Evolutionary conservation across 2,113 vertebrate genomes (phyloP).

Genomic region (Python bivittatus): DNA sequence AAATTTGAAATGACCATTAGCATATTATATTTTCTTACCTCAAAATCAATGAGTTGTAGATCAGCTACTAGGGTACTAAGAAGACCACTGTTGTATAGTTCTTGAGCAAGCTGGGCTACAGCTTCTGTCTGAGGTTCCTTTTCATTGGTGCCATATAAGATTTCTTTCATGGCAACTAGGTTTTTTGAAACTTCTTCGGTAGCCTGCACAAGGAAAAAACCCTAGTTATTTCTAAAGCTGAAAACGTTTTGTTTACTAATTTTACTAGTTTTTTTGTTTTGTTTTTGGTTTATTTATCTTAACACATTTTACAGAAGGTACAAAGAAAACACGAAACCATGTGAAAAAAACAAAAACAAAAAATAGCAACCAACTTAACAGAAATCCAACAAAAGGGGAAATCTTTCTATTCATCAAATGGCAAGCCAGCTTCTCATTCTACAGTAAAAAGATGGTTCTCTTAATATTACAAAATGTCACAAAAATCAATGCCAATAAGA

Average conservation of each 20-base stretch:
- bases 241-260: background rate
- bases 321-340: background rate
- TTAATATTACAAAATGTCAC: background rate
- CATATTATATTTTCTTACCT: conserved; percentile 74
- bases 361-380: background rate
- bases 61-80: conserved; percentile 89
- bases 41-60: conserved; percentile 93
- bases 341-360: background rate
- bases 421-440: background rate
- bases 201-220: conserved; percentile 74
- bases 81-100: conserved; percentile 93
- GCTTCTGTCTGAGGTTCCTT: conserved; percentile 93
- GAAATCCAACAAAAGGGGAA: background rate
- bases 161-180: conserved; percentile 94
- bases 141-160: conserved; percentile 92
- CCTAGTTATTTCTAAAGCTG: conserved; percentile 28
- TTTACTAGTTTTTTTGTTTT: background rate
- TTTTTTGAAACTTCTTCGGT: conserved; percentile 98
- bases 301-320: background rate
- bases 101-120: conserved; percentile 93
- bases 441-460: background rate
- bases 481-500: background rate
- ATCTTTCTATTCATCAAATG: background rate
- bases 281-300: background rate
- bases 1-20: background rate